Evolutionary conservation across 2,888 invertebrate genomes (phyloP).

Genomic region (Pseudoips prasinana): DNA sequence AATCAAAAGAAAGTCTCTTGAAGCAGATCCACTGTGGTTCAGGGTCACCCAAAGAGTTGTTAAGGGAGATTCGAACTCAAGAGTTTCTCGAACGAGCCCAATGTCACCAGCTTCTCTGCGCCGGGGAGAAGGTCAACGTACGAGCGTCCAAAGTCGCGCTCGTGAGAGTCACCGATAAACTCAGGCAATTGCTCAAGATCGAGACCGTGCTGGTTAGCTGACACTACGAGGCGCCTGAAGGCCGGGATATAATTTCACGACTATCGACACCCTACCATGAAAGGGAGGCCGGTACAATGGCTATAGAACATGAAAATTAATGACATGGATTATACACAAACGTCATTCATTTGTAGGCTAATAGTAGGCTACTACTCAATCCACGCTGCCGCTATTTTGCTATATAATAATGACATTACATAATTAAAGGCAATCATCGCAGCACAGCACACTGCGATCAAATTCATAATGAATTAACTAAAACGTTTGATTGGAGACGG

Average conservation of each 20-base stretch:
- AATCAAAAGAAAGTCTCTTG: conserved; percentile 90
- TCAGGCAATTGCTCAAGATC: conserved; percentile 90
- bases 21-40: conserved; percentile 86
- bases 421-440: too few species aligned
- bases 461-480: too few species aligned
- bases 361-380: too few species aligned
- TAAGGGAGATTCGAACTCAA: conserved; percentile 88
- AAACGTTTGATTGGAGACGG: conserved; percentile 37
- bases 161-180: conserved; percentile 92
- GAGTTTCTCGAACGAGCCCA: conserved; percentile 91
- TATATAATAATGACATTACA: too few species aligned
- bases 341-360: too few species aligned
- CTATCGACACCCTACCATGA: conserved; percentile 1
- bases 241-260: conserved; percentile 14
- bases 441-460: too few species aligned
- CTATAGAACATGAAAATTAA: too few species aligned
- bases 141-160: conserved; percentile 91
- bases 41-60: conserved; percentile 74
- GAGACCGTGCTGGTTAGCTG: conserved; percentile 88
- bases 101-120: conserved; percentile 89
- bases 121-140: conserved; percentile 90
- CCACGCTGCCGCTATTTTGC: neutral
- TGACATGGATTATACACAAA: too few species aligned
- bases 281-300: conserved; percentile 1
- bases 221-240: conserved; percentile 49